Evolutionary conservation across 2,888 invertebrate species (phyloP).

Genomic region (Oscheius sp.): DNA sequence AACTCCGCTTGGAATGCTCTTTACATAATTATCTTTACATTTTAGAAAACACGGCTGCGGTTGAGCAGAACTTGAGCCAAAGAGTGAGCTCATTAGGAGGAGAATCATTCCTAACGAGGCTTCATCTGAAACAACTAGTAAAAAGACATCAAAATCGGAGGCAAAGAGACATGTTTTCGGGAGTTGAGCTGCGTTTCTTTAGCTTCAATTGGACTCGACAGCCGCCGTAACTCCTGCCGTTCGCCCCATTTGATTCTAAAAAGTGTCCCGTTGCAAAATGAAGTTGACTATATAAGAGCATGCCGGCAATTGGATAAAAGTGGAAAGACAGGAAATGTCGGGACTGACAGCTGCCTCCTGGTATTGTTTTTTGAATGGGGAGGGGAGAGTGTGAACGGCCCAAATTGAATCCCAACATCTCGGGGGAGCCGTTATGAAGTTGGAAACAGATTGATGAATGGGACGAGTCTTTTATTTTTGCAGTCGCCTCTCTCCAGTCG

Average conservation of each 20-base stretch:
- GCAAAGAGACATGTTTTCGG: conserved; percentile 3
- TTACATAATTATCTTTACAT: conserved; percentile 65
- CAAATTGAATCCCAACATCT: conserved; percentile 51
- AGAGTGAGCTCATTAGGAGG: conserved; percentile 12
- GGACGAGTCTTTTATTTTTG: neutral
- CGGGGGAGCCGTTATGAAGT: conserved; percentile 52
- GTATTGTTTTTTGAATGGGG: conserved; percentile 13
- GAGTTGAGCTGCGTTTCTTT: neutral
- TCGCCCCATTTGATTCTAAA: conserved; percentile 23
- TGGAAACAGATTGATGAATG: conserved; percentile 35
- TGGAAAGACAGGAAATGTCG: neutral
- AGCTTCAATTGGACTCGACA: conserved; percentile 15
- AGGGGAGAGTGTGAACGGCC: conserved; percentile 23
- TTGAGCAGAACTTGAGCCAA: conserved; percentile 1
- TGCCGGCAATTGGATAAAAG: conserved; percentile 15
- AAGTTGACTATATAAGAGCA: conserved; percentile 27
- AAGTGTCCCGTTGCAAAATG: conserved; percentile 22
- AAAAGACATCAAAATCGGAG: neutral
- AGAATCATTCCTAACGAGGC: neutral
- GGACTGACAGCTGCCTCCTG: conserved; percentile 20
- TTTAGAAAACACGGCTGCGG: conserved; percentile 58
- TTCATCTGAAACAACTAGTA: too few relatives aligned
- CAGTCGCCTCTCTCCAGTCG: too few relatives aligned
- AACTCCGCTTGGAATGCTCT: conserved; percentile 22
- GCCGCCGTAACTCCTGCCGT: conserved; percentile 21